Conservation (phyloP, 2,113 vertebrate species). For the Panthera tigris region DNA sequence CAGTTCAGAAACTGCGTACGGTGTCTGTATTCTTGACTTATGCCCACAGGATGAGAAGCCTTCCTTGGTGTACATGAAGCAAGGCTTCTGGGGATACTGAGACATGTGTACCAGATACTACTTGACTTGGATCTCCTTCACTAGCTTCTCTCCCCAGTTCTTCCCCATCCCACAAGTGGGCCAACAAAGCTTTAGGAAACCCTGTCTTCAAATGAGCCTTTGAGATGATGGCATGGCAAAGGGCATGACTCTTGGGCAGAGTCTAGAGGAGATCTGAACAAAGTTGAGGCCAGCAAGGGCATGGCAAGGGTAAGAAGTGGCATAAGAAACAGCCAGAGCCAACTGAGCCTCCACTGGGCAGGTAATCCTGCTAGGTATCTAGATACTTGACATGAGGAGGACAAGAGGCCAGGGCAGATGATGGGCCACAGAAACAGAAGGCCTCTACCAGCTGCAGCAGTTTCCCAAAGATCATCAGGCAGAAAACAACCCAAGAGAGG, state of each 20-base stretch:
- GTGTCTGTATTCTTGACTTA: neutral
- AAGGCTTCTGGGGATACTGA: neutral
- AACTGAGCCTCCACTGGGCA: neutral
- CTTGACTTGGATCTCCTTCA: neutral
- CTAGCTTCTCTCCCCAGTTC: neutral
- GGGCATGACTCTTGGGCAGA: neutral
- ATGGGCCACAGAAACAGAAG: neutral
- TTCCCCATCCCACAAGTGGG: neutral
- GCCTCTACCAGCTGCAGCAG: neutral
- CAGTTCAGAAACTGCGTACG: neutral
- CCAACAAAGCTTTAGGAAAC: neutral
- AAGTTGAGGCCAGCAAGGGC: neutral
- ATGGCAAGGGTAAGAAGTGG: neutral
- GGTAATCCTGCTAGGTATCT: neutral
- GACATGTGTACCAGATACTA: too few species aligned
- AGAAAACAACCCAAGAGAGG: neutral
- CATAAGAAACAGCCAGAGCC: neutral
- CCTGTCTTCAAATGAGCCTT: neutral
- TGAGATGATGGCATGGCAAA: neutral
- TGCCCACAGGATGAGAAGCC: neutral
- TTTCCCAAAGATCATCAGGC: neutral
- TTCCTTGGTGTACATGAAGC: neutral
- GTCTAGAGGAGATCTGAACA: neutral
- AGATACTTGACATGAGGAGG: neutral
- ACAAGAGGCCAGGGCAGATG: neutral